A percentile compares a stretch with the other conserved stretches of the same genome.
These are phyloP conservation scores for Choreutis nemorana DNA, from an alignment of 2,888 invertebrate species.

Conservation along the genomic window DNA sequence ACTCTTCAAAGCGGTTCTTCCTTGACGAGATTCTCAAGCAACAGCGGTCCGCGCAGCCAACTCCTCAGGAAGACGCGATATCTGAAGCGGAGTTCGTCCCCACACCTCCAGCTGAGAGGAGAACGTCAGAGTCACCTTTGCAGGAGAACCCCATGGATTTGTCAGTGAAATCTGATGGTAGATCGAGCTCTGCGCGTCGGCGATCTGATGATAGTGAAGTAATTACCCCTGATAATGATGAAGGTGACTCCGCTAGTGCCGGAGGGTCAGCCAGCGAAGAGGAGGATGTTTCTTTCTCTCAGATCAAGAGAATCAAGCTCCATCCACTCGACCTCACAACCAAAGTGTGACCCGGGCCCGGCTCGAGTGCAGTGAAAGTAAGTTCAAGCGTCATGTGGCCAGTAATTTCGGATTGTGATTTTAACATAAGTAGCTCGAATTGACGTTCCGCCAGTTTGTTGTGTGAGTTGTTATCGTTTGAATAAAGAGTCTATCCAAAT, in stretches of 20 bases:
- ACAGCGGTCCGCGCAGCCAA: conserved; percentile 64
- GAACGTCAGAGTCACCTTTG: conserved; percentile 62
- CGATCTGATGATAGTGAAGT: conserved; percentile 61
- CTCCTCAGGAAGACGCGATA: conserved; percentile 55
- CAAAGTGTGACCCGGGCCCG: conserved; percentile 65
- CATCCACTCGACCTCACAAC: conserved; percentile 74
- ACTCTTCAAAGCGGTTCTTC: conserved; percentile 76
- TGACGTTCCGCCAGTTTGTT: conserved; percentile 28
- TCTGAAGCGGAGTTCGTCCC: conserved; percentile 62
- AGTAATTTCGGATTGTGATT: conserved; percentile 62
- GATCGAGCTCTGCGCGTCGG: conserved; percentile 57
- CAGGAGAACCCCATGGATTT: conserved; percentile 85
- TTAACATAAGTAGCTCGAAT: conserved; percentile 39
- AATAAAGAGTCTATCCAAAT: conserved; percentile 64
- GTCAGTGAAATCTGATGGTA: conserved; percentile 75
- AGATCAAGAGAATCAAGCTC: conserved; percentile 66
- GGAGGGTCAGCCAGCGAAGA: conserved; percentile 55
- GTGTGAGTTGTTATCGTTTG: conserved; percentile 57
- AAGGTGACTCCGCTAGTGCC: conserved; percentile 48
- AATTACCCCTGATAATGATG: conserved; percentile 46
- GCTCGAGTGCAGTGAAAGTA: conserved; percentile 16
- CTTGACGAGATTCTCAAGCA: conserved; percentile 79
- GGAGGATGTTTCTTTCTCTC: conserved; percentile 63
- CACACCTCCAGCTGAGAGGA: conserved; percentile 46
- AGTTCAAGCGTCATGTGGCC: conserved; percentile 23